Conservation (phyloP, 2,888 invertebrate genomes). For the Tuberolachnus salignus region DNA sequence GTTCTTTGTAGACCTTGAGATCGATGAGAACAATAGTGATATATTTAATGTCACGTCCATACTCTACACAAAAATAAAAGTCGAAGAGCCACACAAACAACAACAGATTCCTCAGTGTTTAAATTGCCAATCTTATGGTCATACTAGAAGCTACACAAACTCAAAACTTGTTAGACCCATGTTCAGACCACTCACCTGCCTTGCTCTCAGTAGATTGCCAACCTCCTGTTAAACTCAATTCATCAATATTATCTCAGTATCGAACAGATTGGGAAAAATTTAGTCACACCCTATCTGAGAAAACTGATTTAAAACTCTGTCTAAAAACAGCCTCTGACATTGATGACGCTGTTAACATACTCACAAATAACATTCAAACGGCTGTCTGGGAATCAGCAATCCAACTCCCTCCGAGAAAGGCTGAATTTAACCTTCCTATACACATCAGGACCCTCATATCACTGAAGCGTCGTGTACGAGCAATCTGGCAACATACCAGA, state of each 20-base stretch:
- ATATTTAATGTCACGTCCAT: too few species aligned
- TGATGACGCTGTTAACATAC: conserved; percentile 2
- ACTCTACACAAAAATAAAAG: too few species aligned
- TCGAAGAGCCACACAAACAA: too few species aligned
- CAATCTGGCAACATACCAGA: too few species aligned
- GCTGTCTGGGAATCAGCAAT: not conserved
- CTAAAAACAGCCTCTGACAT: not conserved
- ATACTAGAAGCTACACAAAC: conserved; percentile 3
- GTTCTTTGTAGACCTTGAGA: too few species aligned
- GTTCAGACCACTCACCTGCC: conserved; percentile 1
- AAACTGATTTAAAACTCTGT: not conserved
- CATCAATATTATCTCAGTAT: conserved; percentile 13
- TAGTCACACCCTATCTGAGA: not conserved
- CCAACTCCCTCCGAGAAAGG: too few species aligned
- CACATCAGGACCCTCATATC: conserved; percentile 13
- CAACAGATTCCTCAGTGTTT: too few species aligned
- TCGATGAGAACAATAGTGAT: too few species aligned
- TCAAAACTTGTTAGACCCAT: conserved; percentile 9
- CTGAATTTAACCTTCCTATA: not conserved
- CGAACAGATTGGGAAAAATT: conserved; percentile 19
- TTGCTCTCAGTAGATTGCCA: conserved; percentile 13
- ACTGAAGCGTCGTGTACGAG: not conserved
- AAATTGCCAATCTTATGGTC: too few species aligned
- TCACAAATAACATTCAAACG: not conserved
- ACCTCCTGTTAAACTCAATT: conserved; percentile 3